These are phyloP conservation scores for Pachypsylla venusta DNA, from an alignment of 1,140 invertebrate genomes.

Conservation along the genomic window DNA sequence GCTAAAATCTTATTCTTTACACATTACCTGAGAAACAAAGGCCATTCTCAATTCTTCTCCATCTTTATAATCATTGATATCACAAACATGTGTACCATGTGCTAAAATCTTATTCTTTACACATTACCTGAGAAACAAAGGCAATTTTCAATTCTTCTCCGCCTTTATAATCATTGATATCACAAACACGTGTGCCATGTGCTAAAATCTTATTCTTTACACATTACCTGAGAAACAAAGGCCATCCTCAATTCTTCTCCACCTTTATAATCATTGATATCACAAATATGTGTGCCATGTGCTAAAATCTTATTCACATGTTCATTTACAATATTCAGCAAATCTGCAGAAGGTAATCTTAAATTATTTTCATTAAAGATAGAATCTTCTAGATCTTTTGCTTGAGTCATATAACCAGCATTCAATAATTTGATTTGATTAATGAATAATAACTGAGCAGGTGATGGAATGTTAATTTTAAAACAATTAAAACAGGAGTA, in stretches of 20 bases:
- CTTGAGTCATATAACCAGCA: slow-evolving; percentile 52
- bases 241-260: slow-evolving; percentile 4
- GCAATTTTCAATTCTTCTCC: slow-evolving; percentile 3
- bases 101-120: no score
- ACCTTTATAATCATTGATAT: not conserved
- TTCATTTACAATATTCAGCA: not conserved
- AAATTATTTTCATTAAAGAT: not conserved
- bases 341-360: not conserved
- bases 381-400: slow-evolving; percentile 42
- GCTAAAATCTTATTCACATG: not conserved
- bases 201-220: no score
- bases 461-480: slow-evolving; percentile 45
- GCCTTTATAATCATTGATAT: not conserved
- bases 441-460: slow-evolving; percentile 46
- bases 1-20: no score
- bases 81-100: slow-evolving; percentile 9
- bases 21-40: slow-evolving; percentile 10
- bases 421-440: slow-evolving; percentile 61
- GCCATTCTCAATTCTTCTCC: slow-evolving; percentile 2
- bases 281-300: slow-evolving; percentile 9
- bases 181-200: slow-evolving; percentile 8
- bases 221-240: slow-evolving; percentile 10
- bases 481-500: slow-evolving; percentile 55
- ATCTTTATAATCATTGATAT: not conserved
- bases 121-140: slow-evolving; percentile 10